Conservation (phyloP, 1,140 invertebrate genomes). For the Melipona quadrifasciata region DNA sequence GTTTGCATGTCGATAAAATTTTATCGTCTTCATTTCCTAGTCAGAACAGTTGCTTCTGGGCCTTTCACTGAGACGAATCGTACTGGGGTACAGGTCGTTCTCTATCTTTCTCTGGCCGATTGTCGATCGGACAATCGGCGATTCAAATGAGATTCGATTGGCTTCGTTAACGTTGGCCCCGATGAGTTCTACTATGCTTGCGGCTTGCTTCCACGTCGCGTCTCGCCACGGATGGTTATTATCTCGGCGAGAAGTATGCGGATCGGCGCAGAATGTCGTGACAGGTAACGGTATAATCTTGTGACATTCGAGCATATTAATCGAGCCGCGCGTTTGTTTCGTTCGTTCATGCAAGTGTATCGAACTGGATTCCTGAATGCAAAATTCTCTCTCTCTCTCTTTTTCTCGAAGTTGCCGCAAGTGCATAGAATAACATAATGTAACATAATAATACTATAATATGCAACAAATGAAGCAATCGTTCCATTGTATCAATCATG, state of each 20-base stretch:
- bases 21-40: too few species aligned
- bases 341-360: conserved; percentile 26
- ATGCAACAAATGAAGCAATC: too few species aligned
- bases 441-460: too few species aligned
- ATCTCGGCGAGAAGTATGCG: conserved; percentile 40
- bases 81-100: too few species aligned
- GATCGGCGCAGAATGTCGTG: conserved; percentile 39
- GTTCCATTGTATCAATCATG: too few species aligned
- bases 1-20: too few species aligned
- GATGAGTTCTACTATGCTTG: not conserved
- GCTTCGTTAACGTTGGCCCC: not conserved
- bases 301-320: conserved; percentile 47
- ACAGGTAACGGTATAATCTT: conserved; percentile 48
- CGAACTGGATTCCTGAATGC: conserved; percentile 34
- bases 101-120: not conserved
- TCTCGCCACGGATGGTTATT: conserved; percentile 21
- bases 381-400: not conserved
- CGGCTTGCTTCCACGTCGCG: not conserved
- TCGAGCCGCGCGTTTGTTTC: conserved; percentile 21
- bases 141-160: conserved; percentile 1
- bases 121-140: not conserved
- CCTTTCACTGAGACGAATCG: too few species aligned
- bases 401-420: too few species aligned
- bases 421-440: too few species aligned
- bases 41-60: too few species aligned